A percentile compares a stretch with the other conserved stretches of the same genome.
Evolutionary conservation across 2,113 vertebrate genomes (phyloP).

Genomic region (Setophaga kirtlandii): DNA sequence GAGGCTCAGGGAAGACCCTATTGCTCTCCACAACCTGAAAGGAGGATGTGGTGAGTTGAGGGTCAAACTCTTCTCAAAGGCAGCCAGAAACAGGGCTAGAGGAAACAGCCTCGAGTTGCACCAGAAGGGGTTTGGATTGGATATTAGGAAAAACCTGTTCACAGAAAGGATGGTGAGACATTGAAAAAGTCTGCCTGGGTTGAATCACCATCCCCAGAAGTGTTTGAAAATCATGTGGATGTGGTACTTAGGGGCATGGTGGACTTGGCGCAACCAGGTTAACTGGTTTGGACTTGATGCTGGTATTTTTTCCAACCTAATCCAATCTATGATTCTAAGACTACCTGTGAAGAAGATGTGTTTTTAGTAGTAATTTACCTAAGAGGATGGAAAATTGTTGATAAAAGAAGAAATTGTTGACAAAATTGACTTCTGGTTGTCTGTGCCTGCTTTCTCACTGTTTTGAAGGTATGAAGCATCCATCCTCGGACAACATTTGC

Average conservation of each 20-base stretch:
- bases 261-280: neutral
- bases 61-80: fast-evolving
- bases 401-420: neutral
- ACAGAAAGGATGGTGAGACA: neutral
- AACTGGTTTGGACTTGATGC: neutral
- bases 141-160: neutral
- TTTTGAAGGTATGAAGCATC: neutral
- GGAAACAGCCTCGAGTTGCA: neutral
- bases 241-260: neutral
- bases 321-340: neutral
- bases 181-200: neutral
- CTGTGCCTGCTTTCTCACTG: neutral
- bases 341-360: neutral
- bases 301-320: neutral
- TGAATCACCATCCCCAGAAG: neutral
- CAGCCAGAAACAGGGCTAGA: neutral
- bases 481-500: fast-evolving
- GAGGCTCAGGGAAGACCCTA: neutral
- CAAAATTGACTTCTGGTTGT: neutral
- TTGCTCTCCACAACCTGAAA: neutral
- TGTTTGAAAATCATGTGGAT: neutral
- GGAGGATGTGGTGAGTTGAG: neutral
- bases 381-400: neutral
- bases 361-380: neutral
- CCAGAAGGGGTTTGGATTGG: neutral